Percentiles rank a stretch among this genome's conserved stretches.
These are phyloP conservation scores for Hypomesus transpacificus DNA, from an alignment of 2,113 vertebrate genomes.

Conservation along the genomic window DNA sequence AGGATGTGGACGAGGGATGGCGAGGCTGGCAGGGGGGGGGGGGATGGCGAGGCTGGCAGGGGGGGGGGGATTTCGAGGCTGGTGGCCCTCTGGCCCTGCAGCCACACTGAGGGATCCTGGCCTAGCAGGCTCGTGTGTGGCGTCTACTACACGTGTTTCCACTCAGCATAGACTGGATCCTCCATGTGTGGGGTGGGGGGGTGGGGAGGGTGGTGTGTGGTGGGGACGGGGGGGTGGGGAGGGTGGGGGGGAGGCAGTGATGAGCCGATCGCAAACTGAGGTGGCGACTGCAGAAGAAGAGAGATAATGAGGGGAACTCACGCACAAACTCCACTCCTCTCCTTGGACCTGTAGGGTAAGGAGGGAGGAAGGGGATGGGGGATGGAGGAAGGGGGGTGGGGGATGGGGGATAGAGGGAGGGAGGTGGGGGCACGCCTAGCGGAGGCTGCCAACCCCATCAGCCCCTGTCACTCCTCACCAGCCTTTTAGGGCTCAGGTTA, in stretches of 20 bases:
- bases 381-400: neutral
- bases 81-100: too few relatives aligned
- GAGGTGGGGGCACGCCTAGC: neutral
- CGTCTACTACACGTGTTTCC: too few relatives aligned
- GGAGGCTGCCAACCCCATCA: constrained; percentile 15
- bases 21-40: too few relatives aligned
- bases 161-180: too few relatives aligned
- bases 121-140: too few relatives aligned
- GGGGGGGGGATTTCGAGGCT: too few relatives aligned
- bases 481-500: constrained; percentile 43
- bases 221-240: neutral
- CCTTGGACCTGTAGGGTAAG: neutral
- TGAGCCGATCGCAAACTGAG: neutral
- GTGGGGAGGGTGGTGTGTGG: too few relatives aligned
- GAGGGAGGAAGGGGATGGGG: neutral
- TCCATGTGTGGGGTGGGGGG: too few relatives aligned
- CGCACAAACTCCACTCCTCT: neutral
- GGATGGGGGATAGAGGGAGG: neutral
- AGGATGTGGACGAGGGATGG: too few relatives aligned
- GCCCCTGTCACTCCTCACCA: constrained; percentile 43
- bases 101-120: too few relatives aligned
- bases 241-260: neutral
- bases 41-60: too few relatives aligned
- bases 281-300: constrained; percentile 1
- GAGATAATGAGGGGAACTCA: neutral